Evolutionary conservation across 1,140 invertebrate genomes (phyloP).

Genomic region (Lucilia sericata): DNA sequence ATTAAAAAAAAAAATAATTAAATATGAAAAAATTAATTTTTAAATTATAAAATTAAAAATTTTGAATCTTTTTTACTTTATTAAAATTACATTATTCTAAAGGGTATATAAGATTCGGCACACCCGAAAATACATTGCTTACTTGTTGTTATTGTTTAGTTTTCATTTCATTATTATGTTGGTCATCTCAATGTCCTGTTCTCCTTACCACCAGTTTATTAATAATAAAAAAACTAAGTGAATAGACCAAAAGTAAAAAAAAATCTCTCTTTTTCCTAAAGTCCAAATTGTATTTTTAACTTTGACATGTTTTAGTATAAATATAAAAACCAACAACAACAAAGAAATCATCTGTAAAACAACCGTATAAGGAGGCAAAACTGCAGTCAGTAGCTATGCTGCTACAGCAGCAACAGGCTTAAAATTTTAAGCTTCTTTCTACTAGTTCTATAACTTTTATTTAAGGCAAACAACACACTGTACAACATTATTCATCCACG

Average conservation of each 20-base stretch:
- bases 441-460: not conserved
- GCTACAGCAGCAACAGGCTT: not conserved
- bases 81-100: too few relatives aligned
- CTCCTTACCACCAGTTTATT: not conserved
- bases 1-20: too few relatives aligned
- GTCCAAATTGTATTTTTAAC: conserved; percentile 5
- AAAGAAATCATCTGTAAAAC: not conserved
- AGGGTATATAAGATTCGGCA: too few relatives aligned
- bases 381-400: not conserved
- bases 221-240: not conserved
- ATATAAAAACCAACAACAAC: not conserved
- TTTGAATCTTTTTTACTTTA: too few relatives aligned
- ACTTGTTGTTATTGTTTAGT: too few relatives aligned
- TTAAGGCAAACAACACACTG: not conserved
- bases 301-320: not conserved
- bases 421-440: not conserved
- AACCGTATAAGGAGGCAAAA: not conserved
- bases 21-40: too few relatives aligned
- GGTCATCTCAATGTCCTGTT: not conserved
- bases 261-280: not conserved
- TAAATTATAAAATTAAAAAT: too few relatives aligned
- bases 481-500: not conserved
- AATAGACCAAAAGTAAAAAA: not conserved
- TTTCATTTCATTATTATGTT: not conserved
- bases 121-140: too few relatives aligned